phyloP scores from a whole-genome alignment of 2,797 vertebrate genomes.

The Tolypeutes matacus region DNA sequence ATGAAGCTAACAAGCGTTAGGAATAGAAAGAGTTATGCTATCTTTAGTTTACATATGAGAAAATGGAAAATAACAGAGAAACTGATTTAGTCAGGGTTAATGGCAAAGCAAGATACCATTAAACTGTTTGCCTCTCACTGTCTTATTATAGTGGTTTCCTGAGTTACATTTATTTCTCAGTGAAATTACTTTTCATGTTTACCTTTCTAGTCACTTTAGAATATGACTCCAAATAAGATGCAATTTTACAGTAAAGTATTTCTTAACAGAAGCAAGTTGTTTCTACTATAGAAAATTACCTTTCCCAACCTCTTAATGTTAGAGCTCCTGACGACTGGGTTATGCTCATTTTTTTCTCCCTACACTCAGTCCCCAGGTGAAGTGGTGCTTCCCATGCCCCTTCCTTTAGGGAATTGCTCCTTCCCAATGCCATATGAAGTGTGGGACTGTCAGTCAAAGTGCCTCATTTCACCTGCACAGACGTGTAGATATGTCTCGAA shows the following conservation, averaged over 20 bases:
- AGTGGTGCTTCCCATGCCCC: too few relatives aligned
- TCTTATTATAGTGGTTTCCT: background rate
- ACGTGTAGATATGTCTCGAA: background rate
- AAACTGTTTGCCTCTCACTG: background rate
- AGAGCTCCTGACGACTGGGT: background rate
- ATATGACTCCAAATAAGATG: background rate
- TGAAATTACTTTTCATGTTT: conserved; percentile 41
- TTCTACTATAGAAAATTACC: background rate
- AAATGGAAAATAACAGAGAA: background rate
- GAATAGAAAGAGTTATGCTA: background rate
- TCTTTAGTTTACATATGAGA: background rate
- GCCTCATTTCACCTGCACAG: background rate
- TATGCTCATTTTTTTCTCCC: background rate
- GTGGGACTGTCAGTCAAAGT: background rate
- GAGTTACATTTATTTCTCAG: conserved; percentile 5
- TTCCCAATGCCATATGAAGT: background rate
- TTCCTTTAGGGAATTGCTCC: background rate
- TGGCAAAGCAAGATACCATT: background rate
- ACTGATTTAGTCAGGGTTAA: background rate
- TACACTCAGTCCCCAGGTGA: background rate
- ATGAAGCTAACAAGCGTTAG: background rate
- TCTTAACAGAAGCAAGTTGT: background rate
- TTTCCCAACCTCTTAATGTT: background rate
- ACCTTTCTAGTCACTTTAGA: background rate
- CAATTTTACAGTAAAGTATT: background rate